phyloP scores from a whole-genome alignment of 2,888 invertebrate species.

The Caenorhabditis doughertyi region DNA sequence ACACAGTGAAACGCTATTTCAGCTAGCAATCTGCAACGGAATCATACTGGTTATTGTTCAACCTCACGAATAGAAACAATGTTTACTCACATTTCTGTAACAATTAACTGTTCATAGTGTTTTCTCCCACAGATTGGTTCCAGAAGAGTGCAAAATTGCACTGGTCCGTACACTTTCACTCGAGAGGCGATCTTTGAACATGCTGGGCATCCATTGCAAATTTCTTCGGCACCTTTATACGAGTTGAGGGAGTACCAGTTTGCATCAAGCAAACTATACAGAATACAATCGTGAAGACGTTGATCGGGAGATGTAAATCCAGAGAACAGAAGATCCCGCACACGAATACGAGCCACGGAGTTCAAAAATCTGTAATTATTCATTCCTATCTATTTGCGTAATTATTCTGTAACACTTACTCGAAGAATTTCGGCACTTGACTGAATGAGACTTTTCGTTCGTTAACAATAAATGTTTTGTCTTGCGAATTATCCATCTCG shows the following conservation, averaged over 20 bases:
- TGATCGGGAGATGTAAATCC: conserved; percentile 20
- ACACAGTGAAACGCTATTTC: conserved; percentile 47
- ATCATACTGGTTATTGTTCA: neutral
- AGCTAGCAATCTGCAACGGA: conserved; percentile 38
- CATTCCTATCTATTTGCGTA: no score
- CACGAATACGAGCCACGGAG: conserved; percentile 43
- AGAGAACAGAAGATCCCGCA: conserved; percentile 38
- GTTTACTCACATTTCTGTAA: conserved; percentile 46
- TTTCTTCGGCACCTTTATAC: conserved; percentile 58
- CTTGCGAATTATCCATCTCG: neutral
- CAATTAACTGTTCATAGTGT: conserved; percentile 43
- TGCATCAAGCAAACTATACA: conserved; percentile 20
- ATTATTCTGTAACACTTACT: neutral
- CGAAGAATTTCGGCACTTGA: conserved; percentile 6
- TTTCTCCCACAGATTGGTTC: conserved; percentile 7
- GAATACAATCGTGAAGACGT: conserved; percentile 31
- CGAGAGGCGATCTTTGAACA: conserved; percentile 37
- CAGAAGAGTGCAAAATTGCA: conserved; percentile 41
- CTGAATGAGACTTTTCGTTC: conserved; percentile 19
- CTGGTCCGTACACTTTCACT: conserved; percentile 43
- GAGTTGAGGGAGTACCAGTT: conserved; percentile 28
- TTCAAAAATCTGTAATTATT: conserved; percentile 35
- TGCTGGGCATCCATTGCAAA: conserved; percentile 50
- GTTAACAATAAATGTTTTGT: conserved; percentile 26
- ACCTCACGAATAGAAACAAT: neutral